Conservation (phyloP, 1,140 invertebrate species). For the Drosophila melanogaster region DNA sequence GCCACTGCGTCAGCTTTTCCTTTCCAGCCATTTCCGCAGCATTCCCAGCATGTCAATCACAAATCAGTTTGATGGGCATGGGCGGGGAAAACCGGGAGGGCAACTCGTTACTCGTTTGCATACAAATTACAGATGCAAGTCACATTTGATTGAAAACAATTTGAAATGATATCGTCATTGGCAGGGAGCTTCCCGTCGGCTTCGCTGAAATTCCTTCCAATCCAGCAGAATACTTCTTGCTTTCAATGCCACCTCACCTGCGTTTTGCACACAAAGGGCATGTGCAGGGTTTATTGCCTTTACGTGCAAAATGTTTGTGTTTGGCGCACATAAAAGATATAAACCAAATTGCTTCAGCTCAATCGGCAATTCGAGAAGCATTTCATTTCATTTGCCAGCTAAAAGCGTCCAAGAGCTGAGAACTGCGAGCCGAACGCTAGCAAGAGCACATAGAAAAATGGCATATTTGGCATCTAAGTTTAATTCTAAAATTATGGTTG, state of each 20-base stretch:
- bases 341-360: constrained; percentile 67
- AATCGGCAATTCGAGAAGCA: constrained; percentile 57
- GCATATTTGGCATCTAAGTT: too few relatives aligned
- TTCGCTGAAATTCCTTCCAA: constrained; percentile 10
- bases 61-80: constrained; percentile 56
- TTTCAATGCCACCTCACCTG: constrained; percentile 51
- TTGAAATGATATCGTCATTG: constrained; percentile 75
- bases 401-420: constrained; percentile 43
- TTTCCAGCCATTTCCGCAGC: constrained; percentile 30
- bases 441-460: constrained; percentile 10
- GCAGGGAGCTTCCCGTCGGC: constrained; percentile 12
- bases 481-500: background rate
- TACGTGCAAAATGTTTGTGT: constrained; percentile 80
- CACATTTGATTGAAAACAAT: constrained; percentile 81
- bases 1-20: constrained; percentile 25
- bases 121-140: constrained; percentile 80
- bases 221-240: constrained; percentile 34
- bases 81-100: constrained; percentile 8
- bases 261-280: constrained; percentile 43
- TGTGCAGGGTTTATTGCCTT: constrained; percentile 74
- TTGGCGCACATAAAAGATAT: constrained; percentile 69
- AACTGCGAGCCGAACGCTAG: constrained; percentile 13
- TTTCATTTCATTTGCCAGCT: constrained; percentile 66
- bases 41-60: constrained; percentile 58
- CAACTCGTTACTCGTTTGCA: constrained; percentile 66